Conservation (phyloP, 2,113 vertebrate species). For the Aphyosemion australe region DNA sequence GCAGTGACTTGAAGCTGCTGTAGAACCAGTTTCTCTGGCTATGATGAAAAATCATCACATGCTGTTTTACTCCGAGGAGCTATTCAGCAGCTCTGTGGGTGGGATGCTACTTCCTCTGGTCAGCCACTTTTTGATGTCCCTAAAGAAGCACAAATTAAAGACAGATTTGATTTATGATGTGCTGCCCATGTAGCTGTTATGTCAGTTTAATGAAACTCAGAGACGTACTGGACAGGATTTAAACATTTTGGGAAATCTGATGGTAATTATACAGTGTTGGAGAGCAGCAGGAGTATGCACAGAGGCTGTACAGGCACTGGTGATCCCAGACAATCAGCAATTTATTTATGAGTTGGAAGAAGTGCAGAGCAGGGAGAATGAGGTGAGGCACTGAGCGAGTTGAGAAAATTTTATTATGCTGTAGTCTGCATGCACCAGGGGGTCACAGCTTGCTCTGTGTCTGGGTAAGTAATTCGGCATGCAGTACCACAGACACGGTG, state of each 20-base stretch:
- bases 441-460: conserved; percentile 46
- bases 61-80: conserved; percentile 22
- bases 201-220: conserved; percentile 13
- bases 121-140: conserved; percentile 23
- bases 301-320: conserved; percentile 14
- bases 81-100: conserved; percentile 9
- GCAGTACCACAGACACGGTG: conserved; percentile 34
- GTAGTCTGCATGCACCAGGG: conserved; percentile 41
- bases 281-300: conserved; percentile 34
- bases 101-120: conserved; percentile 21
- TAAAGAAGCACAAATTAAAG: conserved; percentile 15
- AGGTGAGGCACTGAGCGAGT: conserved; percentile 36
- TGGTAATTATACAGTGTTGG: conserved; percentile 21
- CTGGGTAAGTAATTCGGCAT: conserved; percentile 63
- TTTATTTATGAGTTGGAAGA: conserved; percentile 55
- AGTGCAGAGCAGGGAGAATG: conserved; percentile 33
- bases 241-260: conserved; percentile 28
- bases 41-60: conserved; percentile 30
- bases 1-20: not conserved
- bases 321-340: conserved; percentile 27
- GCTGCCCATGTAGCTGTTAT: conserved; percentile 24
- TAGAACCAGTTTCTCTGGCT: not conserved
- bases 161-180: conserved; percentile 32
- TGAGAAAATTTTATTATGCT: conserved; percentile 29
- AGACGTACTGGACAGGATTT: conserved; percentile 19